Base-by-base conservation (phyloP, 1,140 invertebrate species). In the Tetraneura akinire region DNA sequence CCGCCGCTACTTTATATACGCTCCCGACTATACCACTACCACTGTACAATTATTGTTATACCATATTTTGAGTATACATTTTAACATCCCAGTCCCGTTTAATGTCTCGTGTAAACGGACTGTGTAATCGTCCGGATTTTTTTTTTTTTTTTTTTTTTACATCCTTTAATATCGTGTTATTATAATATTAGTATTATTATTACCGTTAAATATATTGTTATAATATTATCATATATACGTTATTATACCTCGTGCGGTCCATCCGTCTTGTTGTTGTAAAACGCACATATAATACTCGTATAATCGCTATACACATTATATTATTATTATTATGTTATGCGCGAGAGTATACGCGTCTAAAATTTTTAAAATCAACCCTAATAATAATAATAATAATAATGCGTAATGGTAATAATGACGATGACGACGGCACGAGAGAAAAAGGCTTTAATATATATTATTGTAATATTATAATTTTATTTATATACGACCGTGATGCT, bases 331-430 rank as follows among this genome's bases (percentile, higher is more conserved):
- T n/a, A n/a, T n/a, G n/a, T n/a, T n/a, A n/a, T n/a, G n/a, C n/a
- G n/a, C n/a, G n/a, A n/a, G n/a, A 66, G 21, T 14, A 10, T 9
- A 66, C 37, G 64, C 26, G 21, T 23, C n/a, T 47, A 68, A 66
- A n/a, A 68, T 47, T 42, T 21, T 68, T 68, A 68, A 68, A 68
- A 68, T 14, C 42, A 68, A 68, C 66, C 66, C 66, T 68, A 68
- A 45, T 68, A 68, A 47, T 23, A 42, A 45, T 21, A n/a, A 37
- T 66, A 16, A 66, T 66, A 45, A 21, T 14, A 18, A n/a, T 64
- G n/a, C 32, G 37, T 37, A 68, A 68, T 32, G n/a, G 42, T 23
- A 18, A 47, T 68, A 16, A 47, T 26, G 14, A 68, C 14, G 66
- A 68, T 47, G 21, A 21, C 64, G 16, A 47, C 1, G 13, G 26